Percentiles rank a stretch among this genome's conserved stretches.
These are phyloP conservation scores for Phyllostomus hastatus DNA, from an alignment of 2,113 vertebrate species.

Conservation along the genomic window DNA sequence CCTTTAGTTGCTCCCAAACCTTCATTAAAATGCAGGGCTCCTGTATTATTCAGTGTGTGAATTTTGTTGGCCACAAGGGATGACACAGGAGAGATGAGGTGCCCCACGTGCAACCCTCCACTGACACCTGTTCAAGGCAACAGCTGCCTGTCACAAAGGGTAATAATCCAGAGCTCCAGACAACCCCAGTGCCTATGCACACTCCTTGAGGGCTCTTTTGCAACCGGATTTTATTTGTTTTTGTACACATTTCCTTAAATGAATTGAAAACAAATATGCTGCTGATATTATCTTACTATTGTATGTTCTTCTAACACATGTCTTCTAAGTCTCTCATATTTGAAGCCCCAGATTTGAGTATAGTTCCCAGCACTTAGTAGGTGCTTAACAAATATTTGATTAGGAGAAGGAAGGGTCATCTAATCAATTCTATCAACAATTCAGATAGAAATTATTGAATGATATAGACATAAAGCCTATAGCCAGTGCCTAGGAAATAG, in stretches of 20 bases:
- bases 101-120: too few species aligned
- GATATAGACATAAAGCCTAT: background rate
- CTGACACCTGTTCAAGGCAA: background rate
- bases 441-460: background rate
- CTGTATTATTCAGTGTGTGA: background rate
- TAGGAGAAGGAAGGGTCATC: background rate
- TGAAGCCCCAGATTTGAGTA: background rate
- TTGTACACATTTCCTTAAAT: background rate
- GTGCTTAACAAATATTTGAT: background rate
- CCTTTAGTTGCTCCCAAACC: background rate
- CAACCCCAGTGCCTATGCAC: accelerated
- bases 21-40: background rate
- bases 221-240: background rate
- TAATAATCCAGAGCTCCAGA: background rate
- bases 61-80: background rate
- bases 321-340: background rate
- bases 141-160: background rate
- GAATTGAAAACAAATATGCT: background rate
- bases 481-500: background rate
- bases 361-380: background rate
- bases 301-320: background rate
- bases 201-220: background rate
- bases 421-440: background rate
- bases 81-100: background rate
- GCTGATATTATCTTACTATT: background rate